Conservation (phyloP, 2,797 vertebrate genomes). For the Melopsittacus undulatus region DNA sequence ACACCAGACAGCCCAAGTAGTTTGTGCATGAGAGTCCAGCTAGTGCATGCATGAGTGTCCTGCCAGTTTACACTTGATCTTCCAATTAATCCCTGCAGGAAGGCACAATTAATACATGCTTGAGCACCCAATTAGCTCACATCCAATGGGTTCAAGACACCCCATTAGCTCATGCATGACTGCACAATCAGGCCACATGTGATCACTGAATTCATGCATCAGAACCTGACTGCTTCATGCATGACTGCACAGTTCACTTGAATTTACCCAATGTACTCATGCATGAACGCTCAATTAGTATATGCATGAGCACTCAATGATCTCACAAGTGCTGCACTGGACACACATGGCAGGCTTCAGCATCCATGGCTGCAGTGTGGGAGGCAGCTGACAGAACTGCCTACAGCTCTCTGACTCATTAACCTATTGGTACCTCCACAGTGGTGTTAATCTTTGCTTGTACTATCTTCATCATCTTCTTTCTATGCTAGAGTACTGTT, state of each 20-base stretch:
- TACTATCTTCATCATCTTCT: neutral
- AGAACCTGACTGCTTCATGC: neutral
- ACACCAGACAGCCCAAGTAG: neutral
- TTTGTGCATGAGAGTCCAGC: neutral
- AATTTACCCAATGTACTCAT: neutral
- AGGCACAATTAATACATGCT: neutral
- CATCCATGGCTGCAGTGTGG: neutral
- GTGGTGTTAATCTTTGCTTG: neutral
- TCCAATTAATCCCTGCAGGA: slow-evolving; percentile 8
- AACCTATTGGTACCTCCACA: neutral
- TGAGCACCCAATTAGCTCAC: slow-evolving; percentile 14
- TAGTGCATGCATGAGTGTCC: neutral
- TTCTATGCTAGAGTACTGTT: neutral
- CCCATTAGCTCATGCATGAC: neutral
- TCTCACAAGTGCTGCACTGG: neutral
- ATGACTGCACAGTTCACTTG: neutral
- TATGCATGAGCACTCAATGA: neutral
- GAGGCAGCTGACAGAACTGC: neutral
- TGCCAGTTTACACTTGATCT: neutral
- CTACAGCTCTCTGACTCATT: neutral
- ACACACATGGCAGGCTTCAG: rapidly evolving
- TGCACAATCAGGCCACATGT: neutral
- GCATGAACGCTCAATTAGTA: neutral
- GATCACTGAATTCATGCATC: neutral
- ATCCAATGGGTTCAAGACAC: neutral